phyloP scores from a whole-genome alignment of 1,140 invertebrate genomes.

The Charaxes varanes region DNA sequence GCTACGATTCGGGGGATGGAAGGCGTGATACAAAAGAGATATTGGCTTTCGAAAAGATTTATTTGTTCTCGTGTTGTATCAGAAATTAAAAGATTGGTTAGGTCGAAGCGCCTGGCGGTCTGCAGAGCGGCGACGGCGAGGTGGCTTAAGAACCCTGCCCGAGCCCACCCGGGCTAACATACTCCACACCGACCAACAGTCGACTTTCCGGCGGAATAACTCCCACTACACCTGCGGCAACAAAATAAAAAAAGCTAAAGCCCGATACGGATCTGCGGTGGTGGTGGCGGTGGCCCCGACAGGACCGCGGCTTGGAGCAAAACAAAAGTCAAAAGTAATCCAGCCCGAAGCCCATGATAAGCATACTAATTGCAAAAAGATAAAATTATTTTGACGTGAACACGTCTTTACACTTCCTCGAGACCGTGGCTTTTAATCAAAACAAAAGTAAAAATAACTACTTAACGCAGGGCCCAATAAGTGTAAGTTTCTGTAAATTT shows the following conservation, averaged over 20 bases:
- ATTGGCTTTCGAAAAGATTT: conserved; percentile 58
- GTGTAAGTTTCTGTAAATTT: conserved; percentile 13
- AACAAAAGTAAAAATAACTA: conserved; percentile 37
- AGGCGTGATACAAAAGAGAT: conserved; percentile 60
- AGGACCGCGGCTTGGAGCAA: conserved; percentile 51
- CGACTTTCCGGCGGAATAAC: conserved; percentile 65
- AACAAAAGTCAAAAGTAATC: conserved; percentile 36
- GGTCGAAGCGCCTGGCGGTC: conserved; percentile 30
- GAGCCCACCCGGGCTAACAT: conserved; percentile 51
- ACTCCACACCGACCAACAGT: conserved; percentile 66
- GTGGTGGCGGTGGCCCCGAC: too few species aligned
- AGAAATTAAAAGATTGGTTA: conserved; percentile 36
- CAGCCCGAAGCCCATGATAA: conserved; percentile 22
- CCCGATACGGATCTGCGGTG: conserved; percentile 43
- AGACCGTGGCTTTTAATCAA: conserved; percentile 50
- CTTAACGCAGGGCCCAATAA: conserved; percentile 24
- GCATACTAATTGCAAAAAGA: too few species aligned
- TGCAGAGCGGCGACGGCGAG: conserved; percentile 25
- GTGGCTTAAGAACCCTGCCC: conserved; percentile 51
- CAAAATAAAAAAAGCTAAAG: conserved; percentile 71
- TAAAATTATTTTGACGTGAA: too few species aligned
- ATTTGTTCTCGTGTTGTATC: conserved; percentile 55
- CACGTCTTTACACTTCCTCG: too few species aligned
- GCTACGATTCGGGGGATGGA: conserved; percentile 36
- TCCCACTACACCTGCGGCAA: conserved; percentile 72